Conservation (phyloP, 2,888 invertebrate species). For the Drosophila lacicola region DNA sequence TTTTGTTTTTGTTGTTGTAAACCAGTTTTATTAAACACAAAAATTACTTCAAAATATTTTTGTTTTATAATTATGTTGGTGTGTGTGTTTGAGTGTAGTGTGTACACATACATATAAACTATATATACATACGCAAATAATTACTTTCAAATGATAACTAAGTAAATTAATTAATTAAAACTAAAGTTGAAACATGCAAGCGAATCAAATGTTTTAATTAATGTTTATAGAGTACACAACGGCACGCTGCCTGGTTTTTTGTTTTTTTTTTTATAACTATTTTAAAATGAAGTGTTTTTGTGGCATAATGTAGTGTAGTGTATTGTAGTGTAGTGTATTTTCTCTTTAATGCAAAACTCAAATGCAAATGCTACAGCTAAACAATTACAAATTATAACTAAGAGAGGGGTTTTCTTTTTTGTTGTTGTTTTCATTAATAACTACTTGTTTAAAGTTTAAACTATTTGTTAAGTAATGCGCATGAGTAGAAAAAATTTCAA, state of each 20-base stretch:
- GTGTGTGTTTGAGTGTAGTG: conserved; percentile 34
- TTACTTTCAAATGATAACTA: conserved; percentile 75
- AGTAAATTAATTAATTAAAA: conserved; percentile 53
- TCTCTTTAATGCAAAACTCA: conserved; percentile 54
- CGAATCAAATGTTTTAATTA: conserved; percentile 45
- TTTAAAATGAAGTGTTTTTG: conserved; percentile 34
- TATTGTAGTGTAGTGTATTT: conserved; percentile 22
- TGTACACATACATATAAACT: conserved; percentile 61
- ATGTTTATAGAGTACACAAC: conserved; percentile 33
- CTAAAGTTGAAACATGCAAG: conserved; percentile 68
- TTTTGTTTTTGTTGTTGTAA: conserved; percentile 50
- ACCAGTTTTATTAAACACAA: conserved; percentile 76
- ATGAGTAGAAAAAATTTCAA: conserved; percentile 16
- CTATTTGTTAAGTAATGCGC: conserved; percentile 36
- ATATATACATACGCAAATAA: conserved; percentile 72
- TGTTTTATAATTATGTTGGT: conserved; percentile 51
- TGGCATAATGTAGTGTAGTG: conserved; percentile 16
- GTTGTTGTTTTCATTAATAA: conserved; percentile 25
- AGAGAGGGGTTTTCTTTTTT: conserved; percentile 12
- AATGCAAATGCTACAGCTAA: conserved; percentile 71
- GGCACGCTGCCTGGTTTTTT: conserved; percentile 23
- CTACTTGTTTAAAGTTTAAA: conserved; percentile 38
- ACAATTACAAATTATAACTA: conserved; percentile 56
- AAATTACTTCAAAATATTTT: conserved; percentile 70
- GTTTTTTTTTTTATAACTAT: conserved; percentile 7